phyloP scores from a whole-genome alignment of 2,797 vertebrate genomes.

The Chelon labrosus region DNA sequence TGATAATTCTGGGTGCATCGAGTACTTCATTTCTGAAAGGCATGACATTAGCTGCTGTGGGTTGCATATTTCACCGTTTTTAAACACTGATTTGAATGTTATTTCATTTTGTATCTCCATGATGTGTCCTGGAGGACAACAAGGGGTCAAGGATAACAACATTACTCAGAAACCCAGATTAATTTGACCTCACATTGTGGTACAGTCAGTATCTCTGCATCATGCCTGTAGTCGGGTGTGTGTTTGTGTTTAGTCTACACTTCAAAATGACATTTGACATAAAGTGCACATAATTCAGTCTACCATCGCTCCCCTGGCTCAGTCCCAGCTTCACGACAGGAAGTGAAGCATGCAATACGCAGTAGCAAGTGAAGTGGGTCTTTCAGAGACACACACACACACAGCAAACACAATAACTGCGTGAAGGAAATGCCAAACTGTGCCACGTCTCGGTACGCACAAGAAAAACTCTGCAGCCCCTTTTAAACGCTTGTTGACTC shows the following conservation, averaged over 20 bases:
- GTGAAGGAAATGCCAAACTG: conserved; percentile 51
- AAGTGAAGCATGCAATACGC: conserved; percentile 33
- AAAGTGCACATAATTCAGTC: conserved; percentile 33
- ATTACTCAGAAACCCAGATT: neutral
- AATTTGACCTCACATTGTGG: neutral
- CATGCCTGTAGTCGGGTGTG: neutral
- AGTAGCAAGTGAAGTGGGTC: conserved; percentile 29
- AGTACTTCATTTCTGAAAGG: no score
- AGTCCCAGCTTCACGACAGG: conserved; percentile 20
- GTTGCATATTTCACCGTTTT: no score
- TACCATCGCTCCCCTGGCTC: conserved; percentile 12
- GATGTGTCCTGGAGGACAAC: neutral
- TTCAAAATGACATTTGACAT: conserved; percentile 16
- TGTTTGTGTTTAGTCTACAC: neutral
- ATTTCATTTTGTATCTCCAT: no score
- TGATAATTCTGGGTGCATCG: no score
- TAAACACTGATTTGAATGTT: no score
- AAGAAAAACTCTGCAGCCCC: conserved; percentile 18
- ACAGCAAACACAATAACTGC: conserved; percentile 32
- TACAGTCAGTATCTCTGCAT: neutral
- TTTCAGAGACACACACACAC: conserved; percentile 40
- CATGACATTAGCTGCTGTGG: no score
- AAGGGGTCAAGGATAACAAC: neutral
- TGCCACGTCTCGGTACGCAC: conserved; percentile 40
- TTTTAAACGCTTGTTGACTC: conserved; percentile 55